phyloP scores from a whole-genome alignment of 2,113 vertebrate species.

The Podocnemis expansa region DNA sequence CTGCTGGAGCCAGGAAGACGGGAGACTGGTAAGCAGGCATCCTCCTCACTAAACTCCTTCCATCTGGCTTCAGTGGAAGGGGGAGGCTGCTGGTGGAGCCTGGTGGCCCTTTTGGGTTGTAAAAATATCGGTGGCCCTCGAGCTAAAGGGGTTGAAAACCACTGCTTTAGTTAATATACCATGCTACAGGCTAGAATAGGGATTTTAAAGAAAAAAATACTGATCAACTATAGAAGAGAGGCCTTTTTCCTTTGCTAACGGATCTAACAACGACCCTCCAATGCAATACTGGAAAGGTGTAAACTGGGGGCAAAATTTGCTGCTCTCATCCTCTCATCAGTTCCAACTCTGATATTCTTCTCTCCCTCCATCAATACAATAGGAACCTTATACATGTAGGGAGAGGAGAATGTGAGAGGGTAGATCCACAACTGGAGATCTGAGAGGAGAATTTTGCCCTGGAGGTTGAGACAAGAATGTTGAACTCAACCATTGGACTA shows the following conservation, averaged over 20 bases:
- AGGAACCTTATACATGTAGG: background rate
- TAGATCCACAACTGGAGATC: background rate
- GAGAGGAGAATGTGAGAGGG: background rate
- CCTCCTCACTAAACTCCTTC: too few relatives aligned
- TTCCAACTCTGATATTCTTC: background rate
- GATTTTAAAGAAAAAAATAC: too few relatives aligned
- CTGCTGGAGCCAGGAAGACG: too few relatives aligned
- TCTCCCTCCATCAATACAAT: background rate
- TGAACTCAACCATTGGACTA: conserved; percentile 8
- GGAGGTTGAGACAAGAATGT: conserved; percentile 12
- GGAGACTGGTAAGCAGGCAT: too few relatives aligned
- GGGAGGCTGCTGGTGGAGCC: too few relatives aligned
- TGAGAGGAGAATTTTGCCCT: conserved; percentile 3
- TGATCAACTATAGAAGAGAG: background rate
- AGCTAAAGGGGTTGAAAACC: too few relatives aligned
- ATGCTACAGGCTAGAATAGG: background rate
- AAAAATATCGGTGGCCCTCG: too few relatives aligned
- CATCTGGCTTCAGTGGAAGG: too few relatives aligned
- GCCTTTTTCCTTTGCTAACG: background rate
- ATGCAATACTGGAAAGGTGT: background rate
- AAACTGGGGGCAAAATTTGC: conserved; percentile 22
- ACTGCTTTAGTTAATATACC: background rate
- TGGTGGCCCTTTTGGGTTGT: too few relatives aligned
- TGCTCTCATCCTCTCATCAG: background rate
- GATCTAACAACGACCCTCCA: background rate